Base-by-base conservation (phyloP, 2,797 vertebrate genomes). In the Tauraco hartlaubi region DNA sequence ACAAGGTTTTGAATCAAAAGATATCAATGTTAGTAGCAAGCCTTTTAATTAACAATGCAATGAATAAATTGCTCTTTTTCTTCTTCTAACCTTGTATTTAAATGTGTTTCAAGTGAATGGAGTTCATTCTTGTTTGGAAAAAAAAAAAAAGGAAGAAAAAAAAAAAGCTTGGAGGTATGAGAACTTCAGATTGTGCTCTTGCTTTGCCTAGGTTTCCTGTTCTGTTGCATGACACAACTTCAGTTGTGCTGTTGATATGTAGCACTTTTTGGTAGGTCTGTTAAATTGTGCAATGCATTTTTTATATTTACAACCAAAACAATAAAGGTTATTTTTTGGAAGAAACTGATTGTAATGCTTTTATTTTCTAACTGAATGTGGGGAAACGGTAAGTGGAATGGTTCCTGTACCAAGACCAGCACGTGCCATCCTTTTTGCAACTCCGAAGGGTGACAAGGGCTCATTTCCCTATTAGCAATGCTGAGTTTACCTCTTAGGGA, bases 251-350 rank as follows among this genome's bases (percentile, higher is more conserved):
- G 66, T 96, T 78, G 77, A 88, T 51, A 63, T 92, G 81, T 97
- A 95, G 94, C 96, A 91, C 67, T 85, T 95, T 92, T 67, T 96
- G 91, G 97, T 98, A 97, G 97, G 91, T 98, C 95, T 97, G 92
- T 94, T 94, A 90, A 97, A 97, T 97, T 97, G 96, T 98, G 97
- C 97, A 98, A 95, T 97, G 97, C 97, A 94, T 97, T 97, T 97
- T 95, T 96, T 97, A 97, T 97, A 97, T 97, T 98, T 98, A 96
- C 97, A 96, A 97, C 95, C 71, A 88, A 97, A 97, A 98, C 97
- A 98, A 98, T 98, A 98, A 98, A 98, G 85, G 92, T 94, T 97
- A 98, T 98, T 98, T 97, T 98, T 98, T 97, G 81, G 94, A 97
- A 97, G 96, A 92, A 78, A 55, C 10, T 81, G 76, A 41, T 49